These are phyloP conservation scores for Agrochola lota DNA, from an alignment of 2,888 invertebrate species.

Conservation along the genomic window DNA sequence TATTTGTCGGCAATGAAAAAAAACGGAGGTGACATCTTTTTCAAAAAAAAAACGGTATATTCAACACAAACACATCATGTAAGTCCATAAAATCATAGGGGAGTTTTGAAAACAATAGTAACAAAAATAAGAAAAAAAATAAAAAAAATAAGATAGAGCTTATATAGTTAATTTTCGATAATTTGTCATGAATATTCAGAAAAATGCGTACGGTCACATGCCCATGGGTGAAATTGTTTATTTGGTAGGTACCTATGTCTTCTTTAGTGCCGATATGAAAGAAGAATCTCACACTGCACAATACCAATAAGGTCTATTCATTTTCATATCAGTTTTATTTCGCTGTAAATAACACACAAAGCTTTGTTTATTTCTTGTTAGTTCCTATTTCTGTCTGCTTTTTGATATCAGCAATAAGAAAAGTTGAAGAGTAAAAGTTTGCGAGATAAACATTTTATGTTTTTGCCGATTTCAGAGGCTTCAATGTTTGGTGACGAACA, in stretches of 20 bases:
- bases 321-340: constrained; percentile 43
- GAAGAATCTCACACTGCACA: constrained; percentile 21
- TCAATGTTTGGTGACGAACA: constrained; percentile 53
- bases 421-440: constrained; percentile 59
- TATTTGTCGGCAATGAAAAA: too few species aligned
- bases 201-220: too few species aligned
- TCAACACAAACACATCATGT: too few species aligned
- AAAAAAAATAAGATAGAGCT: too few species aligned
- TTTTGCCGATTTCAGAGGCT: constrained; percentile 47
- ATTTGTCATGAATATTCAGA: too few species aligned
- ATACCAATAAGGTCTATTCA: constrained; percentile 30
- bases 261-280: neutral
- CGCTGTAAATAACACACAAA: constrained; percentile 39
- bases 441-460: constrained; percentile 62
- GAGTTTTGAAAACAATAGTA: too few species aligned
- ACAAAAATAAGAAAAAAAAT: too few species aligned
- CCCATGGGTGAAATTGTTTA: too few species aligned
- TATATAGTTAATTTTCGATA: too few species aligned
- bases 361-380: constrained; percentile 50
- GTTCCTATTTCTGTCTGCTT: constrained; percentile 47
- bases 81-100: too few species aligned
- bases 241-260: neutral
- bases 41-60: too few species aligned
- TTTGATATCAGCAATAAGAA: constrained; percentile 58
- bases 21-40: too few species aligned